Evolutionary conservation across 2,797 vertebrate species (phyloP), one percentile per base, ranked within the genome.

Genomic region (Chaunax sp.): DNA sequence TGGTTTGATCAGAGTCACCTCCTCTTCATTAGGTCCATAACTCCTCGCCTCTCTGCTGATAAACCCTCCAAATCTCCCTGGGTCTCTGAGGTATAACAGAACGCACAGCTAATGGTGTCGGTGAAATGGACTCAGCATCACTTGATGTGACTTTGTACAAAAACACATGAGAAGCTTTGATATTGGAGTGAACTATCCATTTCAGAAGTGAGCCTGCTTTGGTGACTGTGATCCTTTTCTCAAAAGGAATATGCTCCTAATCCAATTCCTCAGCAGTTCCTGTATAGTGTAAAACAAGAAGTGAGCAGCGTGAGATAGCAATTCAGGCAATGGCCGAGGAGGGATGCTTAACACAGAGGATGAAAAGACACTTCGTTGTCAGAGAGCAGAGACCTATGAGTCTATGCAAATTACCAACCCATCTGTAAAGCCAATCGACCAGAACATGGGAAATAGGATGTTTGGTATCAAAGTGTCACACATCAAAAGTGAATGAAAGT

Each of bases 401-500:
- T 85, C 69, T 67, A 90, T 91, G 90, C 85, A 90, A 90, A 93
- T 89, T 64, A 78, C 75, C 61, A 75, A 54, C 58, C 79, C 81
- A 85, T 91, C 83, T 82, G 85, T 87, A 86, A 86, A 89, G 70
- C 73, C 86, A 79, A 78, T 79, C 72, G 75, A 89, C 82, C 87
- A 85, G 87, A 91, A 89, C 87, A 85, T 40, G 62, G 65, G 73
- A 86, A 89, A 91, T 80, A 63, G 81, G 84, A 85, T 88, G 91
- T 88, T 90, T 72, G 64, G 72, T 84, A 91, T 92, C 90, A 92
- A 91, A 92, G 87, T 89, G 86, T 83, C 74, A 59, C 81, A 86
- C 85, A 75, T 89, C 84, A 81, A 80, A 82, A 79, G 86, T 71
- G 81, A 82, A 88, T 86, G 81, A 88, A 90, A 90, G 82, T 71